A percentile compares a stretch with the other conserved stretches of the same genome.
Conservation (phyloP, 2,888 invertebrate genomes). For the Cryptus viduatorius region DNA sequence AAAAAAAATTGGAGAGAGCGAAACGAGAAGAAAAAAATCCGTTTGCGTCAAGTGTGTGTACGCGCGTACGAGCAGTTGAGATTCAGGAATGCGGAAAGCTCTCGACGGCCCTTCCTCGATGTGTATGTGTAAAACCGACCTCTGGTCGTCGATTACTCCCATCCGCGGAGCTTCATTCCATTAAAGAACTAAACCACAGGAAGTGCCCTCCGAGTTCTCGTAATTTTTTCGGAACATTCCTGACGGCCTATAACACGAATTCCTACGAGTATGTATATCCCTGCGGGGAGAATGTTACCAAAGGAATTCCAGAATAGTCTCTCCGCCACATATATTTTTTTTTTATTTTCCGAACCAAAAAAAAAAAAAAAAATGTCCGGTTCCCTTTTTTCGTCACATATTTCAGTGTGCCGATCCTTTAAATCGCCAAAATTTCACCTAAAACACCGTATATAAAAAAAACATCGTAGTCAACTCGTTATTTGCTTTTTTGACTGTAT, state of each 20-base stretch:
- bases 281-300: background rate
- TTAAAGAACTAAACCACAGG: conserved; percentile 20
- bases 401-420: background rate
- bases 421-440: background rate
- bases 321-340: background rate
- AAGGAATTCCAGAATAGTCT: conserved; percentile 18
- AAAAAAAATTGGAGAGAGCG: background rate
- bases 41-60: background rate
- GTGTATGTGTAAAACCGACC: background rate
- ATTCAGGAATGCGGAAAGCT: conserved; percentile 1
- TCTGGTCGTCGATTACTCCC: background rate
- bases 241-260: conserved; percentile 12
- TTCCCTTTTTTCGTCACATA: background rate
- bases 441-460: background rate
- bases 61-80: conserved; percentile 2
- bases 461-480: background rate
- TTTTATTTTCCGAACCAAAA: conserved; percentile 4
- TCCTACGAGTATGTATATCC: conserved; percentile 9
- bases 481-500: too few relatives aligned
- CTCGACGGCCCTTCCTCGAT: background rate
- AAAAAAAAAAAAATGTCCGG: conserved; percentile 15
- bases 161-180: conserved; percentile 18
- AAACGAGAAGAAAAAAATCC: background rate
- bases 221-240: conserved; percentile 41
- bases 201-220: conserved; percentile 9